Evolutionary conservation across 2,113 vertebrate species (phyloP).

Genomic region (Pachyramphus minor): DNA sequence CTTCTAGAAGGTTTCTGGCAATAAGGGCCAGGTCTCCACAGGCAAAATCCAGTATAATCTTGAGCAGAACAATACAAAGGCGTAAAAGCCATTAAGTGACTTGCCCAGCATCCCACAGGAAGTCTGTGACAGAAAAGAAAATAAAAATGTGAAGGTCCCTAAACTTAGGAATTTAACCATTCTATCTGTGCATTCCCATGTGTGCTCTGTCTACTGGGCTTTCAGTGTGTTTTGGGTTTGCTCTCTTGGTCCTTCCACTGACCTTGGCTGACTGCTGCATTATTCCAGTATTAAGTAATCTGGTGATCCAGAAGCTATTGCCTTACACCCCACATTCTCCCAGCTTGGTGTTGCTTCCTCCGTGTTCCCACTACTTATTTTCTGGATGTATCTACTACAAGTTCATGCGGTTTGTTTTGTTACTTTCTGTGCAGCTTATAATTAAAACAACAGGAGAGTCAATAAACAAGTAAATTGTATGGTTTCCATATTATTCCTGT

Average conservation of each 20-base stretch:
- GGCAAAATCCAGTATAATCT: not conserved
- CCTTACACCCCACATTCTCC: not conserved
- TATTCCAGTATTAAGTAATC: not conserved
- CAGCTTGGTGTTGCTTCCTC: not conserved
- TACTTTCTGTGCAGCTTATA: not conserved
- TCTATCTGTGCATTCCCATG: not conserved
- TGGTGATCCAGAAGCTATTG: not conserved
- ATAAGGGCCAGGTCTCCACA: not conserved
- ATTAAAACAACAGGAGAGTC: not conserved
- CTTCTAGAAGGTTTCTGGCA: not conserved
- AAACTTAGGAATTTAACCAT: not conserved
- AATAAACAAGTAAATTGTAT: not conserved
- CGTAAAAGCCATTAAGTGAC: not conserved
- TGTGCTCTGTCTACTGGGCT: not conserved
- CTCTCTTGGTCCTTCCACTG: not conserved
- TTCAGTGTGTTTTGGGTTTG: not conserved
- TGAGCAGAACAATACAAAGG: slow-evolving; percentile 34
- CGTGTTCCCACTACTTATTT: not conserved
- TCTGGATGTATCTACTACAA: not conserved
- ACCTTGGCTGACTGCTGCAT: rapidly evolving
- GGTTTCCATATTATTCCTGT: not conserved
- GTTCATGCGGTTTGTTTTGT: not conserved
- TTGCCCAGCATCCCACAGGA: slow-evolving; percentile 26
- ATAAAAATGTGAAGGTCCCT: not conserved
- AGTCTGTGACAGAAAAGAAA: slow-evolving; percentile 47